Evolutionary conservation across 2,888 invertebrate genomes (phyloP), one percentile per base, ranked within the genome.

Genomic region (Barypeithes pellucidus): DNA sequence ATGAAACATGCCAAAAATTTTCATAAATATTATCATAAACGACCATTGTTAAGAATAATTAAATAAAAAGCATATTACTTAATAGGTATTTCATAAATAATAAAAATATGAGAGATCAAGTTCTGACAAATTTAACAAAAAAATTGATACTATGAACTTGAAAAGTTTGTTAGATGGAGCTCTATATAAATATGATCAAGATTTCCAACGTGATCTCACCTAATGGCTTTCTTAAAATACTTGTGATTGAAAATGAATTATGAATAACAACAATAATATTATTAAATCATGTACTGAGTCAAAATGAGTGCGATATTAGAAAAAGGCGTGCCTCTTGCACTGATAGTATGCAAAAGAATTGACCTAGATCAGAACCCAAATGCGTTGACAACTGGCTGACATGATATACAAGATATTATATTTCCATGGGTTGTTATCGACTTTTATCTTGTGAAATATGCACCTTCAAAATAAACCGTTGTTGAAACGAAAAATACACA

Each of bases 321-420:
- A 72, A 72, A 72, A 61, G 72, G 72, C 72, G 72, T 72, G 72
- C 29, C 67, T 20, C 60, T n/a, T 71, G 71, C 60, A 71, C 36
- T 60, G 71, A 63, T 66, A 71, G 43, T 66, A 67, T 68, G 73
- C 73, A 63, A 73, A 73, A 73, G 73, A 63, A 73, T 67, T 73
- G 73, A 73, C 73, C 73, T 54, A 73, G 67, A 73, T 73, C 67
- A 59, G 52, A 36, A 63, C 73, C 68, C 63, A 73, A 67, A 72
- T 65, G 70, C 67, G 72, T 67, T 72, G 72, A 72, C 72, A 72
- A 65, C 52, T 36, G 41, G 54, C 36, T 72, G 72, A 72, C 72
- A 62, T 39, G 54, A 72, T 54, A 72, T 61, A 67, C 67, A 66
- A 67, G 72, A 72, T 72, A 72, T 72, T 72, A 70, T 59, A 65